Base-by-base conservation (phyloP, 2,888 invertebrate species). In the Girardia tigrina region DNA sequence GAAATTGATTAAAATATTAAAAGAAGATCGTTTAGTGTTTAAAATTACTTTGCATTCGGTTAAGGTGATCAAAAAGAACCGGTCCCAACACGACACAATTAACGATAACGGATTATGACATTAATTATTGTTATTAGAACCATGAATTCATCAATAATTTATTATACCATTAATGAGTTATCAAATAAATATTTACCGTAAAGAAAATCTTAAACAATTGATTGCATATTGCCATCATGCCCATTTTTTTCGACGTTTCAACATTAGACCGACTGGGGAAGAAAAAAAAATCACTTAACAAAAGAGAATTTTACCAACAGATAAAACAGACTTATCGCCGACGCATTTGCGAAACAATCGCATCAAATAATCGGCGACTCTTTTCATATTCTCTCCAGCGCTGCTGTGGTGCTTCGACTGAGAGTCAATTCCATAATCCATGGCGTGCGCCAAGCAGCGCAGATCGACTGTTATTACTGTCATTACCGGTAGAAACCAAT, bases 201-300 rank as follows among this genome's bases (percentile, higher is more conserved):
- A 94, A 94, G 83, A 94, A 94, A n/a, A 91, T 90, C 86, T 97
- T 95, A 79, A 98, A 91, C 2, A 98, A 87, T 84, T 98, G 97
- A 86, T 98, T 98, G 0, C 97, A 94, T 78, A 98, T 87, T 80
- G 90, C 90, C 79, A 98, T 85, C 92, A 98, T 95, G 76, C 95
- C 97, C 86, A 93, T 88, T 81, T 93, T 89, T 85, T 98, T 98
- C 0, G 95, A 93, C 78, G 92, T 91, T 76, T 90, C 89, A 79
- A 92, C 91, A 0, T 91, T 88, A 4, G 93, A 90, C 78, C 93
- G 88, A 78, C 88, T 88, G 81, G 77, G 83, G 81, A 75, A 76
- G 29, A 77, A 16, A 74, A 77, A 73, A 36, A 72, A 23, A 74
- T 56, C 36, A 75, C 26, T 29, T 20, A 28, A 71, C 20, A 70